Base-by-base conservation (phyloP, 2,797 vertebrate species). In the Erpetoichthys calabaricus region DNA sequence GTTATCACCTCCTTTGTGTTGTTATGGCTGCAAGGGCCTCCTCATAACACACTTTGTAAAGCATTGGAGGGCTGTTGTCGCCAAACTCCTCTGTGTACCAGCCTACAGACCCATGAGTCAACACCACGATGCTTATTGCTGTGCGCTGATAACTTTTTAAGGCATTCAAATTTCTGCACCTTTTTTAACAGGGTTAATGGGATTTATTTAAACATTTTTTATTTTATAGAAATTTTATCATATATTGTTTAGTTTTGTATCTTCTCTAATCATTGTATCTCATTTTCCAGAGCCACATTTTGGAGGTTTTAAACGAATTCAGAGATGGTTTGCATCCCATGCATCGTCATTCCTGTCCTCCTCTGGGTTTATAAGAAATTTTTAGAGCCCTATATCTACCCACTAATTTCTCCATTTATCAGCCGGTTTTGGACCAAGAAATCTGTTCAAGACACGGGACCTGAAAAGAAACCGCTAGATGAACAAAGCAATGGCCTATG, bases 351-450 rank as follows among this genome's bases (percentile, higher is more conserved):
- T 73, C 95, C 93, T 0, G 72, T 99, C 57, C 88, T 99, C 47
- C 75, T 98, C 55, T 99, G 94, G 95, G 76, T 97, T 63, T 99
- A 97, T 70, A 99, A 99, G 78, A 90, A 90, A 50, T 98, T 97
- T 65, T 72, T 99, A 45, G 95, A 97, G 70, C 94, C 94, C 0
- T 84, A 88, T 56, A 45, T 99, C 8, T 97, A 97, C 58, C 94
- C 93, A 0, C 46, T 97, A 53, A 83, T 97, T 3, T 75, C 88
- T 0, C 93, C 94, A 0, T 67, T 98, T 1, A 60, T 97, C 5
- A 87, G 75, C 56, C 85, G 73, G 0, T 66, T 93, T 45, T 92
- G 90, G 90, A 75, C 80, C 51, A 88, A 79, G 69, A 88, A 76
- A 65, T 74, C 85, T 0, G 67, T 90, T 6, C 72, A 77, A 59